These are phyloP conservation scores for Drosophila longiperda DNA, from an alignment of 2,888 invertebrate species.

Conservation along the genomic window DNA sequence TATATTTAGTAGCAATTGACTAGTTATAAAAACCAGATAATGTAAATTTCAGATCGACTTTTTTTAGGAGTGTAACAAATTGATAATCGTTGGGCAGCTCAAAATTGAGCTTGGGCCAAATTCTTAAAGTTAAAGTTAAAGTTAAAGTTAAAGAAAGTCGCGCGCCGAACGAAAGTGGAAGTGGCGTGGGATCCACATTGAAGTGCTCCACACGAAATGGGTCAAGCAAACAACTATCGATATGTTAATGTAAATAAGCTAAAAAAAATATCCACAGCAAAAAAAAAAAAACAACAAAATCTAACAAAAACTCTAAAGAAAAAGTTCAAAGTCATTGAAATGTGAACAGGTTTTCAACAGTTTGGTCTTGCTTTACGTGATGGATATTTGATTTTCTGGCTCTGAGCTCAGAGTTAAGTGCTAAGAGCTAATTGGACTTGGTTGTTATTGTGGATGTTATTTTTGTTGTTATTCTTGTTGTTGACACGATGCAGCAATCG, in stretches of 20 bases:
- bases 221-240: slow-evolving; percentile 73
- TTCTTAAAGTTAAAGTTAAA: slow-evolving; percentile 10
- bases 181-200: slow-evolving; percentile 69
- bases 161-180: slow-evolving; percentile 71
- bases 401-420: slow-evolving; percentile 35
- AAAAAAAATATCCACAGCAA: slow-evolving; percentile 11
- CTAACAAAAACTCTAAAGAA: slow-evolving; percentile 2
- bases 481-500: slow-evolving; percentile 34
- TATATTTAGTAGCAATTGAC: neutral
- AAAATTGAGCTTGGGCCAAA: slow-evolving; percentile 23
- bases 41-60: neutral
- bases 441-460: slow-evolving; percentile 30
- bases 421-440: slow-evolving; percentile 64
- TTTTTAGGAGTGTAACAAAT: neutral
- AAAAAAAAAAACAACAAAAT: slow-evolving; percentile 22
- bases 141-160: slow-evolving; percentile 67
- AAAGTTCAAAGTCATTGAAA: slow-evolving; percentile 79
- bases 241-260: slow-evolving; percentile 59
- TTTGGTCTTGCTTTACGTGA: slow-evolving; percentile 55
- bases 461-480: slow-evolving; percentile 47
- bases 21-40: neutral
- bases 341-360: slow-evolving; percentile 68
- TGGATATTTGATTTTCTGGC: slow-evolving; percentile 65
- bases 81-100: slow-evolving; percentile 16
- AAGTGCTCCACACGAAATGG: slow-evolving; percentile 57